Evolutionary conservation across 2,113 vertebrate genomes (phyloP), one percentile per base, ranked within the genome.

Genomic region (Caretta caretta): DNA sequence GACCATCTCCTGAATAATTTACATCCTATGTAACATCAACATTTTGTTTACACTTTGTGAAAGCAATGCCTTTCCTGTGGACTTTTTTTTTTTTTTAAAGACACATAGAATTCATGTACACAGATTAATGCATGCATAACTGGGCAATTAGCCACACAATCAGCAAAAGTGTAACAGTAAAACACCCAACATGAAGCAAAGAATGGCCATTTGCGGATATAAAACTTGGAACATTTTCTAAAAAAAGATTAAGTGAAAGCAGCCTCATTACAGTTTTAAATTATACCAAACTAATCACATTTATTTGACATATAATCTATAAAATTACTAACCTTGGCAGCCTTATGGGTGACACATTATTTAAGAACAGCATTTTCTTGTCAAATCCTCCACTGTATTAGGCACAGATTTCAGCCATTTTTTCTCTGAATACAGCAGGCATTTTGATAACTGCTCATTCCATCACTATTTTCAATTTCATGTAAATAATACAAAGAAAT

Each of bases 241-340:
- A 90, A 90, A 90, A 57, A 82, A 24, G 72, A 29, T 48, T 53
- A 86, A n/a, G 79, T 78, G 48, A 81, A 83, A 49, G 48, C 86
- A 78, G 80, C 49, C 54, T 54, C 80, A 78, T 92, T 88, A 88
- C 59, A 84, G 80, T 48, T 88, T 92, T 92, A 80, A 87, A 87
- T 88, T 88, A 83, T 92, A 53, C 49, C 82, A 79, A 83, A 56
- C 20, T 83, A 88, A 92, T 54, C 69, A 65, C 51, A 57, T 50
- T 89, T 93, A 46, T 96, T 81, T 87, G 76, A 8, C 51, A 29
- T 10, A 13, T 9, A 85, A 85, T 49, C 20, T n/a, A 9, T 38
- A 69, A 93, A 89, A 72, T 8, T 92, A 59, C 54, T 53, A 87
- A 85, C 42, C 57, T 31, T 53, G 59, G 2, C 38, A 69, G 5